phyloP scores from a whole-genome alignment of 1,140 invertebrate genomes.

The Brachionus paranguensis region DNA sequence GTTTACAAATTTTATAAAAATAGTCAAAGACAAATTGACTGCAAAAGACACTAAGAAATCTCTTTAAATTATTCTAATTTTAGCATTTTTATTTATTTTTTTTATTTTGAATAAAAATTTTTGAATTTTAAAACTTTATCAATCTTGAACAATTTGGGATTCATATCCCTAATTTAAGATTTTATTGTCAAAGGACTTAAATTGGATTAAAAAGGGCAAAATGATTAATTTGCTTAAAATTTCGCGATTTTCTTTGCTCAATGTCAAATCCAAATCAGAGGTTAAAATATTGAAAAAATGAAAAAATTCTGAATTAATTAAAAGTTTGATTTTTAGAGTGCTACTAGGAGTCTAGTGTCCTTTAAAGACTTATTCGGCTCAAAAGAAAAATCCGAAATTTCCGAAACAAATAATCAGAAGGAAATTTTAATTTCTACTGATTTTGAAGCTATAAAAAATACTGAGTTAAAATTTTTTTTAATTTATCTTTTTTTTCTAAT shows the following conservation, averaged over 20 bases:
- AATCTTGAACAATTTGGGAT: not conserved
- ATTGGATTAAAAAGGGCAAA: not conserved
- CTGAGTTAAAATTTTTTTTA: not conserved
- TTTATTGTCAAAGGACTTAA: not conserved
- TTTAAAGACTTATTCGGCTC: slow-evolving; percentile 26
- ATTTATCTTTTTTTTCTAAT: not conserved
- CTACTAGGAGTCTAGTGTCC: not conserved
- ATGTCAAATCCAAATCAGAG: not conserved
- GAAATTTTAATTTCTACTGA: not conserved
- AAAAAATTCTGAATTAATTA: not conserved
- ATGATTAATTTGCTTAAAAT: slow-evolving; percentile 10
- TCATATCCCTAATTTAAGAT: not conserved
- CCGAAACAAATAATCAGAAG: not conserved
- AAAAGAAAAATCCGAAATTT: not conserved
- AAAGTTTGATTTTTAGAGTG: not conserved
- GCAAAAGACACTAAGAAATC: not conserved
- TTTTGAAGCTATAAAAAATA: slow-evolving; percentile 32
- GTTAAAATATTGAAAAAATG: not conserved
- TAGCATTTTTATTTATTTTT: not conserved
- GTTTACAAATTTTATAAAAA: slow-evolving; percentile 61
- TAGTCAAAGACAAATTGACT: not conserved
- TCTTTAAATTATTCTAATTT: not conserved
- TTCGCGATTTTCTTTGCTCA: not conserved
- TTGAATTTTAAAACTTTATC: not conserved
- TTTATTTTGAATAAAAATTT: not conserved